Percentiles rank a stretch among this genome's conserved stretches.
These are phyloP conservation scores for Sphecodes monilicornis DNA, from an alignment of 2,888 invertebrate species.

Conservation along the genomic window DNA sequence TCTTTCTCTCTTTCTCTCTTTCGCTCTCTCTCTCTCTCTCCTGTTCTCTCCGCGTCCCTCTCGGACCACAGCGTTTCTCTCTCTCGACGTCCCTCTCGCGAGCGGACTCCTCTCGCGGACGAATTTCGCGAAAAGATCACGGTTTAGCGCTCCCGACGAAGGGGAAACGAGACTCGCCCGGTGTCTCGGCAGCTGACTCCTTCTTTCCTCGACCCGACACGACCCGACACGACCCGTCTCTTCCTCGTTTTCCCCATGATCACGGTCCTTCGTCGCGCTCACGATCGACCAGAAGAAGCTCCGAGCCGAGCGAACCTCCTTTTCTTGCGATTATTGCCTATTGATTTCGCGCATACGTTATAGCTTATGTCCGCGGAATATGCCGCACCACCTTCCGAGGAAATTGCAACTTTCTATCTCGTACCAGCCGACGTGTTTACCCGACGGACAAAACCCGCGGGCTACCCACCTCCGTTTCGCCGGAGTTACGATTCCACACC, in stretches of 20 bases:
- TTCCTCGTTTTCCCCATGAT: background rate
- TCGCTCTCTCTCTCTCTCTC: slow-evolving; percentile 34
- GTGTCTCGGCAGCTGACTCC: background rate
- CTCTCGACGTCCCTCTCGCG: slow-evolving; percentile 23
- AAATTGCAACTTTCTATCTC: background rate
- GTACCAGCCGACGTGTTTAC: background rate
- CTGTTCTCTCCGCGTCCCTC: slow-evolving; percentile 44
- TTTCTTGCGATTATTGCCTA: slow-evolving; percentile 3
- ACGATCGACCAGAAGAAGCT: slow-evolving; percentile 40
- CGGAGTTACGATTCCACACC: slow-evolving; percentile 4
- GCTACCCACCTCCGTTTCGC: slow-evolving; percentile 4
- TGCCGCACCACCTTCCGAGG: background rate
- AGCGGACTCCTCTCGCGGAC: slow-evolving; percentile 44
- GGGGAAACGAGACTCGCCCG: slow-evolving; percentile 32
- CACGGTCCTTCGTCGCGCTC: slow-evolving; percentile 22
- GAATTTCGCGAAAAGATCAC: slow-evolving; percentile 59
- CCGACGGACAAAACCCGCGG: background rate
- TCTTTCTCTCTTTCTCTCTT: slow-evolving; percentile 17
- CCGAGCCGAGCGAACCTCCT: background rate
- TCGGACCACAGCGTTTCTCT: background rate
- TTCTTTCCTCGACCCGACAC: slow-evolving; percentile 1
- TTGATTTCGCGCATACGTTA: background rate
- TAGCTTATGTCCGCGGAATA: background rate
- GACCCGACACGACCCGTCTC: background rate
- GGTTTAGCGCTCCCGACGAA: slow-evolving; percentile 41